phyloP scores from a whole-genome alignment of 2,888 invertebrate genomes.

The Monoplex corrugatus region DNA sequence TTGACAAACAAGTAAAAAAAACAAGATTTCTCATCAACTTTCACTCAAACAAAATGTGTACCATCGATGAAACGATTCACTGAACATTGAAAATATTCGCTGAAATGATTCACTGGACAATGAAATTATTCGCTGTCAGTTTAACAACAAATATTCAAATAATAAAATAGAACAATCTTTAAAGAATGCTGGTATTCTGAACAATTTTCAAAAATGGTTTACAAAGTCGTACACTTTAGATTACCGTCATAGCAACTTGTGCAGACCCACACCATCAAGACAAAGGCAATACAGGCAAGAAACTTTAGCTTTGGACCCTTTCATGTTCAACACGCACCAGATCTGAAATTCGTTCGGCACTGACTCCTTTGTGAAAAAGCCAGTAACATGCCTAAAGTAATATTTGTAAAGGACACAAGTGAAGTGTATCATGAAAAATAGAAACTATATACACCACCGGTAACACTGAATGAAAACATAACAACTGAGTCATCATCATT shows the following conservation, averaged over 20 bases:
- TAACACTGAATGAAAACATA: neutral
- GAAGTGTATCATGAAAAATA: neutral
- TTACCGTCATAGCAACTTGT: neutral
- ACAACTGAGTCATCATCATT: constrained; percentile 19
- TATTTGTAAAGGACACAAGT: neutral
- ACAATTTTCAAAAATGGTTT: neutral
- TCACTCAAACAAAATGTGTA: neutral
- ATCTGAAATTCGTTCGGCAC: neutral
- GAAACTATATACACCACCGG: constrained; percentile 9
- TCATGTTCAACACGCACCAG: neutral
- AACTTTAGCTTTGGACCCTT: neutral
- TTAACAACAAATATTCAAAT: constrained; percentile 1
- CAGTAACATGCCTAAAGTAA: neutral
- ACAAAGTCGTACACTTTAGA: neutral
- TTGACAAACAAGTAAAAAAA: neutral
- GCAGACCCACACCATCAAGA: neutral
- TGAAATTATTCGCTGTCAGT: neutral
- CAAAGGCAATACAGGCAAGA: neutral
- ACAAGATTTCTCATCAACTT: neutral
- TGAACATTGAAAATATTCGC: neutral
- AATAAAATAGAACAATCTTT: neutral
- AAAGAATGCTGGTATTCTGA: neutral
- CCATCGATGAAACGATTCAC: neutral
- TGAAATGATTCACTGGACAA: constrained; percentile 7
- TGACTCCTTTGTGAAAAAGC: neutral